Percentiles rank a stretch among this genome's conserved stretches.
Conservation (phyloP, 2,113 vertebrate genomes). For the Ascaphus truei region DNA sequence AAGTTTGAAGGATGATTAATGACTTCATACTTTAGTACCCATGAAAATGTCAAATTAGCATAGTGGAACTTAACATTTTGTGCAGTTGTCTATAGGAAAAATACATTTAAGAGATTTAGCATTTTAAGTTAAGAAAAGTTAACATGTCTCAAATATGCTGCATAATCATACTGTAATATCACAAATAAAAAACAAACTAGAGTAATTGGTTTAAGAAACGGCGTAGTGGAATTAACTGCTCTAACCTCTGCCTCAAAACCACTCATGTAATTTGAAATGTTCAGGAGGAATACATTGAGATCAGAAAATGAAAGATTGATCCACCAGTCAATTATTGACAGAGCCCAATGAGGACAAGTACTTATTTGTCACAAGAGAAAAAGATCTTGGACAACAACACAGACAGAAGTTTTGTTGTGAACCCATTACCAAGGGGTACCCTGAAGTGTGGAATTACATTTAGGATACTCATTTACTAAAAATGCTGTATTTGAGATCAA, state of each 20-base stretch:
- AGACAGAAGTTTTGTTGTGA: background rate
- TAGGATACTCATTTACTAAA: background rate
- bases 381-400: background rate
- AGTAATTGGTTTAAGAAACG: background rate
- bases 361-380: background rate
- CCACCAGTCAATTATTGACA: background rate
- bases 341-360: background rate
- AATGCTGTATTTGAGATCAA: background rate
- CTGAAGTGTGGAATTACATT: slow-evolving; percentile 6
- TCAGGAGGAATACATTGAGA: background rate
- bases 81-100: background rate
- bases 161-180: slow-evolving; percentile 4
- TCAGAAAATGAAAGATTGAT: slow-evolving; percentile 22
- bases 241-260: slow-evolving; percentile 1
- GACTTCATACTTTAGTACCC: background rate
- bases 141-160: background rate
- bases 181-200: background rate
- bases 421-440: slow-evolving; percentile 6
- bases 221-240: slow-evolving; percentile 12
- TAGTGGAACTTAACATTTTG: background rate
- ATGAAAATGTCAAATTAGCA: slow-evolving; percentile 22
- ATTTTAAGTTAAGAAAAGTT: background rate
- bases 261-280: slow-evolving; percentile 2
- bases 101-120: background rate
- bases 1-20: background rate